Evolutionary conservation across 2,113 vertebrate genomes (phyloP).

Genomic region (Falco punctatus): DNA sequence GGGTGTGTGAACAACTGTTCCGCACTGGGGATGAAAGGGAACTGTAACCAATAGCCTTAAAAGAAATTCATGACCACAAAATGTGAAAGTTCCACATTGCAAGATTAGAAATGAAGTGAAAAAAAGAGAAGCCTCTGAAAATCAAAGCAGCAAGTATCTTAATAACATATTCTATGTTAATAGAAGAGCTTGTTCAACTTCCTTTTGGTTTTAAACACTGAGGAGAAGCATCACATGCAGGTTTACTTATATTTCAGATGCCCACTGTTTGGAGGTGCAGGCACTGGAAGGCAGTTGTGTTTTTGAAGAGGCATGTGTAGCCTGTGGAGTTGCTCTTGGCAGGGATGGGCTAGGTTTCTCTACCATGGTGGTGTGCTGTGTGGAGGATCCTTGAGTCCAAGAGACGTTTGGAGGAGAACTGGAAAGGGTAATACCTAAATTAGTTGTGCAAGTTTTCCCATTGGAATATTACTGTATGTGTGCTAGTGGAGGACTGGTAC

Average conservation of each 20-base stretch:
- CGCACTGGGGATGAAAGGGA: constrained; percentile 11
- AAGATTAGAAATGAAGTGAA: constrained; percentile 14
- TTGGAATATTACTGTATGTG: neutral
- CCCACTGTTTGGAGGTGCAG: neutral
- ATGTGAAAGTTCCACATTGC: neutral
- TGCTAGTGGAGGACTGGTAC: neutral
- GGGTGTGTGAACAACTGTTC: neutral
- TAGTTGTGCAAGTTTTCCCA: neutral
- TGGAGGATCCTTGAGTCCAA: neutral
- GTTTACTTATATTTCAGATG: neutral
- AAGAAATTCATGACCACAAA: neutral
- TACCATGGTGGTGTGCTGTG: neutral
- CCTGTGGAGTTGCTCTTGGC: neutral
- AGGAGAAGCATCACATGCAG: neutral
- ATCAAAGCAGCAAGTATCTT: constrained; percentile 26
- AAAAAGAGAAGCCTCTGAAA: constrained; percentile 47
- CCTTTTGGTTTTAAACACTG: neutral
- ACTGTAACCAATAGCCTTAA: neutral
- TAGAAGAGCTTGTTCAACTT: neutral
- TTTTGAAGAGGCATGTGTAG: neutral
- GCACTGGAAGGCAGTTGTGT: neutral
- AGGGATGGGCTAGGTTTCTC: neutral
- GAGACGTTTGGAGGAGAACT: neutral
- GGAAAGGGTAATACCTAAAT: neutral
- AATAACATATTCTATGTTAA: neutral